These are phyloP conservation scores for Redunca redunca DNA, from an alignment of 2,113 vertebrate genomes.

Conservation along the genomic window DNA sequence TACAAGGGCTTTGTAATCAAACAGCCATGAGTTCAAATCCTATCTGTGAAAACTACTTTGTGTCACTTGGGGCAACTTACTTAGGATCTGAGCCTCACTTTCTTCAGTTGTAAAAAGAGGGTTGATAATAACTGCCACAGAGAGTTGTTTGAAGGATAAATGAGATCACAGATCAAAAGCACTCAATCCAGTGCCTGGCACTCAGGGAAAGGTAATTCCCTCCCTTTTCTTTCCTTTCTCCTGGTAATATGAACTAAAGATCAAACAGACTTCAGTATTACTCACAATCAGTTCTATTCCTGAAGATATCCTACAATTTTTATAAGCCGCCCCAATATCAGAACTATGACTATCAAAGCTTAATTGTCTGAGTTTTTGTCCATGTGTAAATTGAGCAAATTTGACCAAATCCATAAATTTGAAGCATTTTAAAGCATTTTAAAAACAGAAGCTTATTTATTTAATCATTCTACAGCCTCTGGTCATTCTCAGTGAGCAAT, in stretches of 20 bases:
- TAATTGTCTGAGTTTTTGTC: slow-evolving; percentile 44
- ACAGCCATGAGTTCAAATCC: slow-evolving; percentile 1
- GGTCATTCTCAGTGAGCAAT: slow-evolving; percentile 46
- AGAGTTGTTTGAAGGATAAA: background rate
- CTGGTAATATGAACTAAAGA: slow-evolving; percentile 33
- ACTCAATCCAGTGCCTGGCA: background rate
- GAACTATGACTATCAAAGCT: slow-evolving; percentile 23
- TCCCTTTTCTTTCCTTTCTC: slow-evolving; percentile 23
- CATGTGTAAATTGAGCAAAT: slow-evolving; percentile 14
- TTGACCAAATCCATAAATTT: slow-evolving; percentile 49
- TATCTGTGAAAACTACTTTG: background rate
- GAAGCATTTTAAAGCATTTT: slow-evolving; percentile 41
- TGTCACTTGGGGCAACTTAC: background rate
- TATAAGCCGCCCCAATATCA: slow-evolving; percentile 32
- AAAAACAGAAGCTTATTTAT: slow-evolving; percentile 35
- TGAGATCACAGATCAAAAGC: slow-evolving; percentile 30
- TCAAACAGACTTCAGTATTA: slow-evolving; percentile 56
- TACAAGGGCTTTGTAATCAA: background rate
- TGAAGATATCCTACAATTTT: slow-evolving; percentile 51
- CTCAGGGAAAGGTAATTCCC: slow-evolving; percentile 9
- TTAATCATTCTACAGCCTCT: slow-evolving; percentile 31
- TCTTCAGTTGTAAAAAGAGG: background rate
- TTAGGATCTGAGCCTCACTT: background rate
- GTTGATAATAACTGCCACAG: background rate
- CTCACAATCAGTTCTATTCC: slow-evolving; percentile 55